These are phyloP conservation scores for Dendrolimus houi DNA, from an alignment of 2,888 invertebrate species.

Conservation along the genomic window DNA sequence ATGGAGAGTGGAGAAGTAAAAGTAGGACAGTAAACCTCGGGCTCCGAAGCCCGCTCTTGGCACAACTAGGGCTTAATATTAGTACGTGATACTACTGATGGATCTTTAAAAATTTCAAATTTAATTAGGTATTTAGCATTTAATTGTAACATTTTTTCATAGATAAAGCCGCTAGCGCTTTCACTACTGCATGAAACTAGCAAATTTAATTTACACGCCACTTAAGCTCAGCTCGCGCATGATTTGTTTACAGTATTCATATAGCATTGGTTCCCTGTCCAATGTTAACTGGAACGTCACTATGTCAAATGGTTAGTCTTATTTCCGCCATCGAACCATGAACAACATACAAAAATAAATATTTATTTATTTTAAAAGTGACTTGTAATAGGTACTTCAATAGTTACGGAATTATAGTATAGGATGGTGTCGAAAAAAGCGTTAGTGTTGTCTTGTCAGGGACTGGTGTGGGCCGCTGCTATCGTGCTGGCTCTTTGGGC, in stretches of 20 bases:
- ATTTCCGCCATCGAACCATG: constrained; percentile 32
- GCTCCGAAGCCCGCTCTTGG: no score
- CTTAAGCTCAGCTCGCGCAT: constrained; percentile 37
- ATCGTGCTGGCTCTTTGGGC: constrained; percentile 50
- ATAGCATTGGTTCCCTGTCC: constrained; percentile 47
- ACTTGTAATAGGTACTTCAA: constrained; percentile 6
- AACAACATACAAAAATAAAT: constrained; percentile 22
- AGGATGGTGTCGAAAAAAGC: constrained; percentile 41
- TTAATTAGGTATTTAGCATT: not conserved
- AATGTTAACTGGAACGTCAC: constrained; percentile 50
- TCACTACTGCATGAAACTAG: constrained; percentile 31
- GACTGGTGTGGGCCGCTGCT: constrained; percentile 41
- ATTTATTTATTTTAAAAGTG: constrained; percentile 13
- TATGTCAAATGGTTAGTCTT: constrained; percentile 44
- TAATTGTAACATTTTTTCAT: not conserved
- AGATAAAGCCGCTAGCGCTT: constrained; percentile 17
- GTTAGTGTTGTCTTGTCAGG: constrained; percentile 44
- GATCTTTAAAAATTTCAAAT: not conserved
- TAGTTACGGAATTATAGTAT: constrained; percentile 7
- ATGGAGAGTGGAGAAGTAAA: no score
- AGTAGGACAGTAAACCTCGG: no score
- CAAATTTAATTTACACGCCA: constrained; percentile 63
- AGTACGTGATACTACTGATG: not conserved
- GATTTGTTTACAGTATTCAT: constrained; percentile 59
- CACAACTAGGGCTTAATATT: no score